phyloP scores from a whole-genome alignment of 2,888 invertebrate species.

The Lasioglossum leucozonium region DNA sequence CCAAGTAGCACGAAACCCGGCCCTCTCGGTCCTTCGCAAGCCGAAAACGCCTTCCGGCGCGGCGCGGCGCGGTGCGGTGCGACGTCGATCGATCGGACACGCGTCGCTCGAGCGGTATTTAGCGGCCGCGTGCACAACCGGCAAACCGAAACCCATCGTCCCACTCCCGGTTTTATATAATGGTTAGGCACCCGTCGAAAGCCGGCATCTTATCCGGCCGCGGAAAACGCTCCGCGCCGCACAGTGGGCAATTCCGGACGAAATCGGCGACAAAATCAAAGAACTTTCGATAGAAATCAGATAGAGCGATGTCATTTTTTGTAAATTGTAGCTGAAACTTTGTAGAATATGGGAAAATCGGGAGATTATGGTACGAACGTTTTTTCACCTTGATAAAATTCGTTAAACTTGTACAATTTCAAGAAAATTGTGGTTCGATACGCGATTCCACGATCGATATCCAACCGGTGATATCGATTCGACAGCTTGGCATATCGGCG shows the following conservation, averaged over 20 bases:
- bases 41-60: conserved; percentile 22
- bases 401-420: too few relatives aligned
- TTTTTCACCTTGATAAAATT: too few relatives aligned
- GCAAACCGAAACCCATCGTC: conserved; percentile 9
- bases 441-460: conserved; percentile 63
- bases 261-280: too few relatives aligned
- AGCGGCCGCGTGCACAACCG: neutral
- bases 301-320: too few relatives aligned
- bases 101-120: conserved; percentile 14
- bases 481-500: neutral
- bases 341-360: too few relatives aligned
- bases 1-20: conserved; percentile 72
- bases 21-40: conserved; percentile 28
- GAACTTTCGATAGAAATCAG: too few relatives aligned
- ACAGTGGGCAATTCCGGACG: too few relatives aligned
- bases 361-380: too few relatives aligned
- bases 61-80: neutral
- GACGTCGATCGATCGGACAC: conserved; percentile 35
- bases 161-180: neutral
- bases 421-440: too few relatives aligned
- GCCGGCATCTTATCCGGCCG: neutral
- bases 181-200: neutral
- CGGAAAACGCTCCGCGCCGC: neutral
- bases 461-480: neutral
- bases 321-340: too few relatives aligned